Percentiles rank a stretch among this genome's conserved stretches.
Conservation (phyloP, 2,113 vertebrate species). For the Erythrocercus mccallii region DNA sequence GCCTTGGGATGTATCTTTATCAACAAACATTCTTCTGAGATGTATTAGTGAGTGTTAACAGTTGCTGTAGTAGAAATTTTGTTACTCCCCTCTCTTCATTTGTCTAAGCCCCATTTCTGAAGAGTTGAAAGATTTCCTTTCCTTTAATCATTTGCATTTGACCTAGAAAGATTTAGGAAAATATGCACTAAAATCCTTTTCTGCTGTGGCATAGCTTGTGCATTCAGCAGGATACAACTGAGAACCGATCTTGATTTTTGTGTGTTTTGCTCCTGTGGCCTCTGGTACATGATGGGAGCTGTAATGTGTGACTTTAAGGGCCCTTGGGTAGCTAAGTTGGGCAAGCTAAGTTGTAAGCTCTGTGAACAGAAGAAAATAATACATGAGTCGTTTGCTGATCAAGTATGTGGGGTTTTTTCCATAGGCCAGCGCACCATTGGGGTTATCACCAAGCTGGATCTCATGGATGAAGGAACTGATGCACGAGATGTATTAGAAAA, state of each 20-base stretch:
- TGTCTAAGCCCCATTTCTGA: neutral
- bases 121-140: neutral
- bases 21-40: neutral
- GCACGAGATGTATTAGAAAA: slow-evolving; percentile 96
- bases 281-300: neutral
- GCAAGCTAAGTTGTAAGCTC: neutral
- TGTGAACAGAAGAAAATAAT: neutral
- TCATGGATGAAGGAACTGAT: slow-evolving; percentile 98
- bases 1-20: neutral
- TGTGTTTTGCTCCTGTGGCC: neutral
- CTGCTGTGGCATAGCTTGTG: neutral
- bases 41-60: neutral
- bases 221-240: neutral
- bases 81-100: neutral
- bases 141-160: neutral
- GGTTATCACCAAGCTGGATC: slow-evolving; percentile 97
- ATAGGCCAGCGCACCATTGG: slow-evolving; percentile 93
- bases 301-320: neutral
- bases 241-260: neutral
- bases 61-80: neutral
- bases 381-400: neutral
- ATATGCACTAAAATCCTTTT: neutral
- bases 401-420: neutral
- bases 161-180: neutral
- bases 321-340: neutral